Conservation (phyloP, 1,140 invertebrate species). For the Zophobas morio region DNA sequence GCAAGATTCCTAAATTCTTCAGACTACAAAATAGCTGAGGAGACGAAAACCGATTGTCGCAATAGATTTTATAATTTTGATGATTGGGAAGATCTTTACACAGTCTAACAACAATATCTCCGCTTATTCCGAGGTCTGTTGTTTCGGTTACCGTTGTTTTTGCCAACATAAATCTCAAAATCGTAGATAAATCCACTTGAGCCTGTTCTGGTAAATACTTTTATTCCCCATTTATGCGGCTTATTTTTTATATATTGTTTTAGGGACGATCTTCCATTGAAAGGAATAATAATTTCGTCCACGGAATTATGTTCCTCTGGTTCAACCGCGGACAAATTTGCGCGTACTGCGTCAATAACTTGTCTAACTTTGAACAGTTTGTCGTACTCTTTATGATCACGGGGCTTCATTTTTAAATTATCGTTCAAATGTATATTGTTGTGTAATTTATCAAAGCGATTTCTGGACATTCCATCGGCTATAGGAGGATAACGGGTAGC, state of each 20-base stretch:
- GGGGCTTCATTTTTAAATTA: constrained; percentile 47
- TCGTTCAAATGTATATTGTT: constrained; percentile 53
- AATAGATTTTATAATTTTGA: no score
- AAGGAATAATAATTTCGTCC: constrained; percentile 62
- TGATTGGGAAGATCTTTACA: no score
- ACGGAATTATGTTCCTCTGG: constrained; percentile 58
- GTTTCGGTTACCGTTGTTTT: constrained; percentile 49
- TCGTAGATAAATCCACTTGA: constrained; percentile 42
- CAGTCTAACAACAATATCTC: constrained; percentile 50
- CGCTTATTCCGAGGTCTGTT: constrained; percentile 54
- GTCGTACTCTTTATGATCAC: constrained; percentile 55
- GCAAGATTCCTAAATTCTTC: no score
- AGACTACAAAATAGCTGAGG: no score
- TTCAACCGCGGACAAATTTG: constrained; percentile 53
- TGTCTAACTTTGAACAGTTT: constrained; percentile 60
- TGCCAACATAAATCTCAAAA: constrained; percentile 61
- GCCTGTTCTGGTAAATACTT: constrained; percentile 59
- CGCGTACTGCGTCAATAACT: constrained; percentile 54
- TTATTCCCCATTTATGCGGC: constrained; percentile 65
- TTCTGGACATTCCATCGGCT: constrained; percentile 54
- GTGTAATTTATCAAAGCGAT: constrained; percentile 54
- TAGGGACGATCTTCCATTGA: constrained; percentile 61
- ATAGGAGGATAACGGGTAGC: constrained; percentile 50
- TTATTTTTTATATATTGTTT: constrained; percentile 63
- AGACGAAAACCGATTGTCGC: no score